phyloP scores from a whole-genome alignment of 2,888 invertebrate genomes.

The Tuberolachnus salignus region DNA sequence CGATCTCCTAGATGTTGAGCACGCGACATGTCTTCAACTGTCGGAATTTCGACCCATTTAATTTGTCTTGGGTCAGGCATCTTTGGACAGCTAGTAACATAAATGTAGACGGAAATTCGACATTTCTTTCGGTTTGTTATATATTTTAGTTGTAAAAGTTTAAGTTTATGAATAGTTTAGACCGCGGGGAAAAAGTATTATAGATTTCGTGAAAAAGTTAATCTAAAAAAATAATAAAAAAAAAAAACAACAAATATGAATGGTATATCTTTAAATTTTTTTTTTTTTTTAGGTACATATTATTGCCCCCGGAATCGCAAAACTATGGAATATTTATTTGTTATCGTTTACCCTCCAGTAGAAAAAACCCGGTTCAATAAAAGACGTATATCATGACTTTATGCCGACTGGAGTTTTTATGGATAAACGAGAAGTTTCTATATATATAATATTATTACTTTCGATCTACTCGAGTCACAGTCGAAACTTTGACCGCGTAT shows the following conservation, averaged over 20 bases:
- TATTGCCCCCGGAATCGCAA: conserved; percentile 9
- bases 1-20: too few relatives aligned
- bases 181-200: background rate
- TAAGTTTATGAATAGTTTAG: background rate
- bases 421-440: conserved; percentile 33
- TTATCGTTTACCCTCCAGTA: background rate
- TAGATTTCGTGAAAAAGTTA: conserved; percentile 5
- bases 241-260: background rate
- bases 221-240: background rate
- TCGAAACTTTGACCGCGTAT: conserved; percentile 16
- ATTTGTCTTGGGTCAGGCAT: too few relatives aligned
- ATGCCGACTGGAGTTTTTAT: background rate
- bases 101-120: too few relatives aligned
- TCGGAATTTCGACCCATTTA: too few relatives aligned
- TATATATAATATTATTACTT: conserved; percentile 22
- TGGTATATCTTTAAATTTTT: conserved; percentile 26
- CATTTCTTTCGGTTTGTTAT: too few relatives aligned
- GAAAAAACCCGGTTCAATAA: background rate
- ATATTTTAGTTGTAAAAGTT: background rate
- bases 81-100: too few relatives aligned
- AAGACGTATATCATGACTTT: background rate
- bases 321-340: conserved; percentile 33
- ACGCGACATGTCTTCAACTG: too few relatives aligned
- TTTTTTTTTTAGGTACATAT: conserved; percentile 40
- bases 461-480: conserved; percentile 31